Evolutionary conservation across 2,888 invertebrate genomes (phyloP).

Genomic region (Cinara cedri): DNA sequence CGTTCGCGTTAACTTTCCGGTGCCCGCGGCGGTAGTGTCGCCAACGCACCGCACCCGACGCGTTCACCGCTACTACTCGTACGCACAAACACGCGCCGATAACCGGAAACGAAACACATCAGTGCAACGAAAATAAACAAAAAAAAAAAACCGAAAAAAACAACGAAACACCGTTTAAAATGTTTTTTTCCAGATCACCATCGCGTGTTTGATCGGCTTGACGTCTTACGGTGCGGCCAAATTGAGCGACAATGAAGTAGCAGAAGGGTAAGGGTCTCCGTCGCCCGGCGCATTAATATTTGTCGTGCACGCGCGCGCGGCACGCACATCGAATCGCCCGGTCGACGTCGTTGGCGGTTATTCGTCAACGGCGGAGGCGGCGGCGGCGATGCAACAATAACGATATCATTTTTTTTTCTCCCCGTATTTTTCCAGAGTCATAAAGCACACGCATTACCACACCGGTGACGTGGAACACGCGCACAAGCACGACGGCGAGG

Average conservation of each 20-base stretch:
- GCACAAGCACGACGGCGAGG: slow-evolving; percentile 60
- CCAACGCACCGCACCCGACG: no score
- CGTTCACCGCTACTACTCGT: no score
- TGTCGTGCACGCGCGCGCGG: neutral
- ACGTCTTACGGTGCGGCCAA: slow-evolving; percentile 41
- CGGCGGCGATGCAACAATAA: neutral
- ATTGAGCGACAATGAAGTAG: slow-evolving; percentile 55
- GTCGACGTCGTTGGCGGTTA: neutral
- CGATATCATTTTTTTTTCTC: slow-evolving; percentile 15
- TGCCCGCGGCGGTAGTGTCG: neutral
- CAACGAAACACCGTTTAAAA: slow-evolving; percentile 30
- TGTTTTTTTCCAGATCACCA: slow-evolving; percentile 41
- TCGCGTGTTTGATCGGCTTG: slow-evolving; percentile 45
- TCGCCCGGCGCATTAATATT: neutral
- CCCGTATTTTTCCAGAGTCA: slow-evolving; percentile 55
- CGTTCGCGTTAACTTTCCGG: neutral
- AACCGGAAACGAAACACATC: no score
- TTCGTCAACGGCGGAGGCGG: neutral
- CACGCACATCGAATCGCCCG: neutral
- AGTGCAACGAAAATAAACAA: neutral
- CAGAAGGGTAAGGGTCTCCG: slow-evolving; percentile 57
- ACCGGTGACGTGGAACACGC: slow-evolving; percentile 59
- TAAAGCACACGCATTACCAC: slow-evolving; percentile 60
- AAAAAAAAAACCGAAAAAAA: slow-evolving; percentile 1
- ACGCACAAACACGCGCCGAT: no score